Conservation (phyloP, 1,140 invertebrate genomes). For the Argopecten irradians region DNA sequence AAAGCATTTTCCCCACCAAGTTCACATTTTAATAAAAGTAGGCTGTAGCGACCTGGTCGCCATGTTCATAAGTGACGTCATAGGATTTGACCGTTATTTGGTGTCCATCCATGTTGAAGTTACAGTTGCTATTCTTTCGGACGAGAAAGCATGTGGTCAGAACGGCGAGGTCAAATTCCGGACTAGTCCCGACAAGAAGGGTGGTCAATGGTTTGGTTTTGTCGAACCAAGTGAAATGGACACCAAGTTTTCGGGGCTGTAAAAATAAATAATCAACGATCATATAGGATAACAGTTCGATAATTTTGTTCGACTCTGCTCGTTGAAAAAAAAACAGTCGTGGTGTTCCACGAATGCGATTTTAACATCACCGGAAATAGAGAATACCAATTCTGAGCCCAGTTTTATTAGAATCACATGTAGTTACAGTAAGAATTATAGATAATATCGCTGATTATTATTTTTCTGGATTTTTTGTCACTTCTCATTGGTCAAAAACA, state of each 20-base stretch:
- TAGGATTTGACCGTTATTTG: constrained; percentile 37
- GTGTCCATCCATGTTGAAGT: constrained; percentile 36
- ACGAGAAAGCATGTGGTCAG: constrained; percentile 41
- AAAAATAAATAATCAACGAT: background rate
- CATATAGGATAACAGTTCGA: no score
- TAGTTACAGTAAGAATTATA: no score
- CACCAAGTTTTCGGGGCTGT: constrained; percentile 36
- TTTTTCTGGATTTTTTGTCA: no score
- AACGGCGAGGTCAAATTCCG: constrained; percentile 48
- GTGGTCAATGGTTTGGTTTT: constrained; percentile 38
- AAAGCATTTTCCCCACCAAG: no score
- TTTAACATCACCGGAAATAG: no score
- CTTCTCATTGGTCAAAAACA: no score
- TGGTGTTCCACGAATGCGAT: no score
- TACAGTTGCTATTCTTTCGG: constrained; percentile 33
- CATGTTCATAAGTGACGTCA: constrained; percentile 24
- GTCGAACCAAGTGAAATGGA: constrained; percentile 47
- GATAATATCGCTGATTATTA: no score
- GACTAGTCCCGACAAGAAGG: constrained; percentile 42
- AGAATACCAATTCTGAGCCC: no score
- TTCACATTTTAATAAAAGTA: constrained; percentile 37
- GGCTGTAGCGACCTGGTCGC: constrained; percentile 40
- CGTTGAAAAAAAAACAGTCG: no score
- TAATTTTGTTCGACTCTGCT: no score
- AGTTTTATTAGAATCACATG: no score